Conservation (phyloP, 2,888 invertebrate genomes). For the Hydrotaea cyrtoneurina region DNA sequence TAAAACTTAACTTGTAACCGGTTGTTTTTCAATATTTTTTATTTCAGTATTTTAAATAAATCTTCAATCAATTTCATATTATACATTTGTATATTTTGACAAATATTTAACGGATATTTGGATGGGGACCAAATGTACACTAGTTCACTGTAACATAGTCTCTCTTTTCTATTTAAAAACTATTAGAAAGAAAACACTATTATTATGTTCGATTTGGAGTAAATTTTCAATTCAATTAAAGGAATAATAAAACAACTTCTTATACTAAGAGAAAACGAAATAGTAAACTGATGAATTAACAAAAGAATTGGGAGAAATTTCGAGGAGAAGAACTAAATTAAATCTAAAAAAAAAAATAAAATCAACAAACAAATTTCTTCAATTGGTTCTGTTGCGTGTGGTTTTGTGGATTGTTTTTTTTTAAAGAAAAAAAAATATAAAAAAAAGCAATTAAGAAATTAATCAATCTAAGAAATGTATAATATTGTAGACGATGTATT, state of each 20-base stretch:
- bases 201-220: background rate
- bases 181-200: constrained; percentile 34
- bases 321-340: background rate
- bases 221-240: constrained; percentile 46
- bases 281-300: background rate
- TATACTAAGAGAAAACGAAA: background rate
- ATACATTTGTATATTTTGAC: constrained; percentile 26
- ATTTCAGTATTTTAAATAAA: constrained; percentile 51
- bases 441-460: no score
- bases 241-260: background rate
- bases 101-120: background rate
- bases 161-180: constrained; percentile 42
- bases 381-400: no score
- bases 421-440: no score
- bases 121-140: background rate
- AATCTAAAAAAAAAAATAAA: no score
- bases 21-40: constrained; percentile 39
- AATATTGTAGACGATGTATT: no score
- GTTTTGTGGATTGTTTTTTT: no score
- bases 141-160: constrained; percentile 20
- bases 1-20: no score
- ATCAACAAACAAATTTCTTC: no score
- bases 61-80: constrained; percentile 10
- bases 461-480: no score
- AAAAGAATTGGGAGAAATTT: background rate